These are phyloP conservation scores for Thera obeliscata DNA, from an alignment of 2,888 invertebrate genomes.

Conservation along the genomic window DNA sequence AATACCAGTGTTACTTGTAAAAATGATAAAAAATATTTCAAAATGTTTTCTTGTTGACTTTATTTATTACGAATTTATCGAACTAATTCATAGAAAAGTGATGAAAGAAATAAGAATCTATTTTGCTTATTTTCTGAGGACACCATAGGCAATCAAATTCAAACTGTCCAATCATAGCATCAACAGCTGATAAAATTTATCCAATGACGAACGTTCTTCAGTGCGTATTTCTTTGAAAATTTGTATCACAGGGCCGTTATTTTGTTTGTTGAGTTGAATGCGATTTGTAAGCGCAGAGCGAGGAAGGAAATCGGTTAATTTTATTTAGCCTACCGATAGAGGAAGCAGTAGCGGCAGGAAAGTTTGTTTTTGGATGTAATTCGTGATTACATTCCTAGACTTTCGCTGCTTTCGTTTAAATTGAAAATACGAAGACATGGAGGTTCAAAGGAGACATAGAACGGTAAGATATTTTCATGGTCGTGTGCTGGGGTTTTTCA, in stretches of 20 bases:
- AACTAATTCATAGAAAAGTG: neutral
- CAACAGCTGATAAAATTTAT: conserved; percentile 32
- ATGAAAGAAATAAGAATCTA: neutral
- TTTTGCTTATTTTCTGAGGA: neutral
- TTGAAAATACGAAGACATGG: conserved; percentile 52
- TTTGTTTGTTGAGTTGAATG: conserved; percentile 4
- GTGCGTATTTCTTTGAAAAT: conserved; percentile 19
- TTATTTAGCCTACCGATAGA: conserved; percentile 2
- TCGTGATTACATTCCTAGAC: conserved; percentile 29
- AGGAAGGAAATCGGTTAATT: neutral
- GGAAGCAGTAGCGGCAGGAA: conserved; percentile 2
- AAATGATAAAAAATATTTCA: too few relatives aligned
- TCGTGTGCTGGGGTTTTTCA: conserved; percentile 1
- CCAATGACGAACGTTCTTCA: conserved; percentile 23
- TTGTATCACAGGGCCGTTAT: conserved; percentile 31
- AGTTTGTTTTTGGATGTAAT: conserved; percentile 28
- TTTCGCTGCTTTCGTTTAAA: conserved; percentile 18
- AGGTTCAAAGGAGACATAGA: conserved; percentile 64
- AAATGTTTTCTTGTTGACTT: too few relatives aligned
- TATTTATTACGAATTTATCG: too few relatives aligned
- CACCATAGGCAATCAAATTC: conserved; percentile 6
- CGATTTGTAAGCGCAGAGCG: conserved; percentile 4
- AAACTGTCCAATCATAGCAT: conserved; percentile 32
- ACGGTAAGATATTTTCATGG: conserved; percentile 54
- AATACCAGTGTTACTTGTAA: too few relatives aligned